Evolutionary conservation across 2,888 invertebrate species (phyloP), one percentile per base, ranked within the genome.

Genomic region (Tenodera sinensis): DNA sequence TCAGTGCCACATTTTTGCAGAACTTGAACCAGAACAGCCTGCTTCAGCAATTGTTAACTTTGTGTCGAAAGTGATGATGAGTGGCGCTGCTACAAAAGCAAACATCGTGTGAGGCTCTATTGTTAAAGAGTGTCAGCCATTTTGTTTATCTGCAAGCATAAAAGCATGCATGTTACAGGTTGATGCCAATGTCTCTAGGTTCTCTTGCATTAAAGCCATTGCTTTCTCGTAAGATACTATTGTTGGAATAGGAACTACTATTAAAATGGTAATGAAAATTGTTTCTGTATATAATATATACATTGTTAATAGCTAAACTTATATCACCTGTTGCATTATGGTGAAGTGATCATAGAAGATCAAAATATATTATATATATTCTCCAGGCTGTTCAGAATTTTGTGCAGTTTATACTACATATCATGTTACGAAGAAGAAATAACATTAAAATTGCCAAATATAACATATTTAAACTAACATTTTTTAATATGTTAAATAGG

Each of bases 1-100:
- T 94, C 97, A 98, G 94, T 99, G 99, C 94, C 99, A 99, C 94
- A 96, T 99, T 91, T 99, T 99, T 94, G 98, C 98, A 30, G 99
- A 99, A 93, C 94, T 98, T 90, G 98, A 99, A 93, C 97, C 98
- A 0, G 98, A 98, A 92, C 96, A 96, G 91, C 99, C 99, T n/a
- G 98, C 99, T 34, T 96, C 97, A 83, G 98, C 99, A 88, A 98
- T 99, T 92, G 98, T 98, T 91, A 97, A 97, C 93, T 97, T 97
- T 93, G 97, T 97, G 90, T 97, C 96, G 92, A 97, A 97, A 95
- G 96, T 97, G 87, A 95, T 96, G 94, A 95, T 95, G 94, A 94
- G 95, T 83, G 94, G 94, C 90, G 94, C 94, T 83, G 93, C 94
- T 47, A 92, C 92, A 89, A 94, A 94, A 92, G 94, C 94, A 30